phyloP scores from a whole-genome alignment of 2,113 vertebrate genomes.

The Campylomormyrus numenius region DNA sequence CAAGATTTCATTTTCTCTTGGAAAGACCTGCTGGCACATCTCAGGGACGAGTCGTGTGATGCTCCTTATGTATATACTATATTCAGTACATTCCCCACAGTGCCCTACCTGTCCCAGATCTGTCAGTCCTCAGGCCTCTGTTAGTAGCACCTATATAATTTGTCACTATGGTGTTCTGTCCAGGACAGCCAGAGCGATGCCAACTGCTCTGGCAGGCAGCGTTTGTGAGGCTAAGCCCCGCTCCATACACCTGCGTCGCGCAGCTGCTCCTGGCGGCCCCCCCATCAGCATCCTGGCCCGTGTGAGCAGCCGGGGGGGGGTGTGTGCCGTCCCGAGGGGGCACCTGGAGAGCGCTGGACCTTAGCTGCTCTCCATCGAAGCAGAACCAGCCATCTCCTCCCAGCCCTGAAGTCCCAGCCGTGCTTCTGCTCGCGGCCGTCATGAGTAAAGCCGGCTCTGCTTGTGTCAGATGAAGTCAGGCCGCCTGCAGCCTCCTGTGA shows the following conservation, averaged over 20 bases:
- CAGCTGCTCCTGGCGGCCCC: neutral
- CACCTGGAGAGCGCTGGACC: neutral
- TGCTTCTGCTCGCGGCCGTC: neutral
- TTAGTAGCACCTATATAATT: neutral
- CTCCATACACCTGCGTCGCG: neutral
- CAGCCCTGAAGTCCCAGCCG: neutral
- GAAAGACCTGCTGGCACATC: neutral
- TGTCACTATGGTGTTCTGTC: neutral
- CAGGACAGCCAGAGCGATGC: neutral
- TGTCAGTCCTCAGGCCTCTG: neutral
- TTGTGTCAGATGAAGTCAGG: neutral
- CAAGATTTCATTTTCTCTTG: conserved; percentile 3
- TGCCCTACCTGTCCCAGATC: neutral
- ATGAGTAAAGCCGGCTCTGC: neutral
- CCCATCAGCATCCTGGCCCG: neutral
- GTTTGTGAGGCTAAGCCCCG: neutral
- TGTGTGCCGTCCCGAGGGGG: neutral
- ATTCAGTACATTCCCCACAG: neutral
- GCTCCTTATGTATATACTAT: neutral
- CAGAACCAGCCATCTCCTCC: neutral
- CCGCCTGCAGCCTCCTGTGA: neutral
- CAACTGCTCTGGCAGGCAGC: neutral
- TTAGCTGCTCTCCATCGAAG: neutral
- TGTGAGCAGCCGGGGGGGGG: neutral
- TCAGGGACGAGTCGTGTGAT: neutral